A percentile compares a stretch with the other conserved stretches of the same genome.
Conservation (phyloP, 2,888 invertebrate genomes). For the Gortyna flavago region DNA sequence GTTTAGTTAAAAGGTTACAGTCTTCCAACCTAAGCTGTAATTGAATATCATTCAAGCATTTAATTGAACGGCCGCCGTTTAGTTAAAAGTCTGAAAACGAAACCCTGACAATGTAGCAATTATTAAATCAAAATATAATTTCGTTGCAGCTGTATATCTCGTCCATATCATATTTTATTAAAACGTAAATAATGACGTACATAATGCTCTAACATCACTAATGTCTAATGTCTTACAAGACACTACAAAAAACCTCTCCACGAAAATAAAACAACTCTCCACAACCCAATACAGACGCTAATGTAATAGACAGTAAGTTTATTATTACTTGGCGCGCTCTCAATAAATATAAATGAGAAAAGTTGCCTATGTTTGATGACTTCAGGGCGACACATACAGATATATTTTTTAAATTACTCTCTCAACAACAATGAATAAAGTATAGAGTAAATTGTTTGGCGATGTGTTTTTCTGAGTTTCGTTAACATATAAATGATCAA, state of each 20-base stretch:
- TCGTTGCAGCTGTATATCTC: background rate
- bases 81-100: background rate
- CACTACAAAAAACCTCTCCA: conserved; percentile 35
- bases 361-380: conserved; percentile 66
- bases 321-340: conserved; percentile 45
- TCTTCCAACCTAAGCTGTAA: too few relatives aligned
- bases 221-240: conserved; percentile 20
- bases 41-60: too few relatives aligned
- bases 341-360: conserved; percentile 68
- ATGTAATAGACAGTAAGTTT: conserved; percentile 19
- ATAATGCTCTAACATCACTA: conserved; percentile 30
- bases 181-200: conserved; percentile 1
- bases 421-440: conserved; percentile 49
- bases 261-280: conserved; percentile 9
- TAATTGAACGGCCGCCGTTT: too few relatives aligned
- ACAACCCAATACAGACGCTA: conserved; percentile 34
- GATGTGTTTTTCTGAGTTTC: conserved; percentile 15
- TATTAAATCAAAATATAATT: conserved; percentile 3
- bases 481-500: background rate
- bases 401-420: conserved; percentile 61
- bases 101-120: background rate
- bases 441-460: conserved; percentile 27
- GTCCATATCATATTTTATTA: background rate
- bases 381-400: conserved; percentile 53
- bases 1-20: too few relatives aligned